A percentile compares a stretch with the other conserved stretches of the same genome.
These are phyloP conservation scores for Mus musculus DNA, from an alignment of 2,113 vertebrate species.

Conservation along the genomic window GRCm39 chr5:69335501-69336000, in stretches of 20 bases:
- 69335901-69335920: background rate
- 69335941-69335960: background rate
- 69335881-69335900: background rate
- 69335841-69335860: background rate
- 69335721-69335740: background rate
- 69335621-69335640: background rate
- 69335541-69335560: background rate
- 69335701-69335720: background rate
- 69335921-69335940: background rate
- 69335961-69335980: background rate
- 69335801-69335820: background rate
- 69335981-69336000: background rate
- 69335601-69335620: background rate
- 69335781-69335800: background rate
- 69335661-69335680: background rate
- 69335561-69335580: background rate
- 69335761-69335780: background rate
- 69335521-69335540: background rate
- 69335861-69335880: background rate
- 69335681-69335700: background rate
- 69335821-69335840: background rate
- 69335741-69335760: background rate
- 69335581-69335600: background rate
- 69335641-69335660: background rate
- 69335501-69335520: background rate